phyloP scores from a whole-genome alignment of 1,140 invertebrate species.

The Catajapyx aquilonaris region DNA sequence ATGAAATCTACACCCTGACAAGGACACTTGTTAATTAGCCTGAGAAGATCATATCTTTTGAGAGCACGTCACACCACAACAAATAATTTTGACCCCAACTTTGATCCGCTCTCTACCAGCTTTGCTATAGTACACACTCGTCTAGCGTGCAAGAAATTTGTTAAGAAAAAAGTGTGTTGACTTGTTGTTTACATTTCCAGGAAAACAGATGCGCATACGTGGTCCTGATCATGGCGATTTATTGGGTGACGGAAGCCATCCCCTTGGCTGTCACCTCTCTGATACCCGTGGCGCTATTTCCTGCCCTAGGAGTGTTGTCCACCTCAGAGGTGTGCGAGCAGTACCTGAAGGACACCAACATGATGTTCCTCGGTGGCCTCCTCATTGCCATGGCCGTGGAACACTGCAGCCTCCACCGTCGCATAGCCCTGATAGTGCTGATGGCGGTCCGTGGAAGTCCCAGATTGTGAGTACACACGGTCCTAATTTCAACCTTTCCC shows the following conservation, averaged over 20 bases:
- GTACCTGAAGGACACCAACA: conserved; percentile 68
- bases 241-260: conserved; percentile 63
- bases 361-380: conserved; percentile 63
- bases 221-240: conserved; percentile 58
- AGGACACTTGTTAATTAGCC: no score
- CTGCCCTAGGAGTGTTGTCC: conserved; percentile 42
- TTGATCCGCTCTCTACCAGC: no score
- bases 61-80: no score
- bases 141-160: no score
- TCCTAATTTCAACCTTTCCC: no score
- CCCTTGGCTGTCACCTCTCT: conserved; percentile 65
- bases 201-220: conserved; percentile 43
- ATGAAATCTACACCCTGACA: no score
- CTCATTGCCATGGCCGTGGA: conserved; percentile 69
- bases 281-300: conserved; percentile 61
- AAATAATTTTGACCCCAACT: no score
- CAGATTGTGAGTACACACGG: no score
- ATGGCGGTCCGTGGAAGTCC: no score
- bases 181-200: conserved; percentile 14
- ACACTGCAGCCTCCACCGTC: conserved; percentile 57
- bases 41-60: no score
- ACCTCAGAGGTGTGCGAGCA: conserved; percentile 38
- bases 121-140: no score
- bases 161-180: no score
- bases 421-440: conserved; percentile 62